Conservation (phyloP, 2,113 vertebrate species). For the Dicrurus megarhynchus region DNA sequence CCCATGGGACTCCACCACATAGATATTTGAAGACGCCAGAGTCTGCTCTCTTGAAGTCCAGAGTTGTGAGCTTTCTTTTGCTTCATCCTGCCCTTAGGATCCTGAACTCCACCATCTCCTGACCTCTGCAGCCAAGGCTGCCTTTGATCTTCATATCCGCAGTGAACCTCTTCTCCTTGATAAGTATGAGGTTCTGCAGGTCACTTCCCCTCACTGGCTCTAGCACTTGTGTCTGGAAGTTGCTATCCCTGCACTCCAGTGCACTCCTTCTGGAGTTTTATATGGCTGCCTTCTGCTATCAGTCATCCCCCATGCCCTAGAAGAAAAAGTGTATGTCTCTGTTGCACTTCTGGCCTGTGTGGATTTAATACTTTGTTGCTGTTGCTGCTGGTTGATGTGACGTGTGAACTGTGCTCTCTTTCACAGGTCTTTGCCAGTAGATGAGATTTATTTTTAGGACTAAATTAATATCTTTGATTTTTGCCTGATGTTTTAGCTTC, state of each 20-base stretch:
- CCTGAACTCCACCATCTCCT: neutral
- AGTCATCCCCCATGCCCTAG: neutral
- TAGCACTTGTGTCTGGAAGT: neutral
- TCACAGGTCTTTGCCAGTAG: neutral
- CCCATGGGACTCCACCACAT: neutral
- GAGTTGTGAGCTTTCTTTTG: neutral
- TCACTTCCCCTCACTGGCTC: neutral
- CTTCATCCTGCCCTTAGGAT: neutral
- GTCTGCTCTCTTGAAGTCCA: neutral
- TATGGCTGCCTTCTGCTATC: neutral
- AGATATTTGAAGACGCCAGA: neutral
- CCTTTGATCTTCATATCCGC: neutral
- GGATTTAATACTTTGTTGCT: neutral
- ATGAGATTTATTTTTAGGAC: neutral
- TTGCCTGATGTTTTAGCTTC: neutral
- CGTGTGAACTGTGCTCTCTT: neutral
- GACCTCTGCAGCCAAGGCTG: neutral
- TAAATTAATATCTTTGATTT: neutral
- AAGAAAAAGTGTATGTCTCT: neutral
- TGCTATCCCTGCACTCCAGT: neutral
- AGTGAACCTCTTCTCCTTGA: neutral
- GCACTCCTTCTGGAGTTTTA: neutral
- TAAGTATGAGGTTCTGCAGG: neutral
- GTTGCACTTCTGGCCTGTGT: rapidly evolving
- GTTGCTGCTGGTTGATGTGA: neutral